Evolutionary conservation across 2,113 vertebrate species (phyloP).

Genomic region (Pseudorhombus dupliciocellatus): DNA sequence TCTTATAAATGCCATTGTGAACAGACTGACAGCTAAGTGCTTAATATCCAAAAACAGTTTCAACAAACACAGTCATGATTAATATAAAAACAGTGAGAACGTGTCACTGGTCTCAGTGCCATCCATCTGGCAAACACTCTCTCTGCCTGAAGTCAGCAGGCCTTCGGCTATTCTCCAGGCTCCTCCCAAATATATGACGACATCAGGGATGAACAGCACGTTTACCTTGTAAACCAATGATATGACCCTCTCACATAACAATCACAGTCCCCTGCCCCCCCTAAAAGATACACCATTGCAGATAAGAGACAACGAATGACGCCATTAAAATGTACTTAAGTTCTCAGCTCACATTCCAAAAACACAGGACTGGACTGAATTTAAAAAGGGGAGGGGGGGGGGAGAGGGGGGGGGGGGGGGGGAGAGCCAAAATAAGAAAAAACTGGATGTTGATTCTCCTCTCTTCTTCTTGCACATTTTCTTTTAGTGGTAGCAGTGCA

Average conservation of each 20-base stretch:
- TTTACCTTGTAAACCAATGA: constrained; percentile 85
- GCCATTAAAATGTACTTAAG: constrained; percentile 67
- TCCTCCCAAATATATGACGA: constrained; percentile 56
- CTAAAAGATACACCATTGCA: constrained; percentile 67
- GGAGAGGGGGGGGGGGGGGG: constrained; percentile 33
- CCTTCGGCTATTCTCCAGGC: constrained; percentile 44
- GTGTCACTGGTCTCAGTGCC: constrained; percentile 75
- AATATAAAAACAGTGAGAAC: constrained; percentile 79
- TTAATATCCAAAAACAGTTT: constrained; percentile 73
- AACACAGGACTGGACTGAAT: constrained; percentile 68
- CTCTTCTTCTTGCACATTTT: constrained; percentile 16
- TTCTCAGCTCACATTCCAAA: constrained; percentile 69
- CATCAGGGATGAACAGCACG: constrained; percentile 68
- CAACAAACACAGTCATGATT: constrained; percentile 77
- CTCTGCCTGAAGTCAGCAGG: constrained; percentile 50
- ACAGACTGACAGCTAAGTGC: constrained; percentile 78
- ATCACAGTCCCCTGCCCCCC: constrained; percentile 34
- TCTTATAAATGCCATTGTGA: constrained; percentile 69
- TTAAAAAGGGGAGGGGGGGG: constrained; percentile 46
- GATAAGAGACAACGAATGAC: constrained; percentile 72
- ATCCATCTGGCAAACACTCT: constrained; percentile 57
- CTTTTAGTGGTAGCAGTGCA: constrained; percentile 62
- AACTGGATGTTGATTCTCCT: constrained; percentile 39
- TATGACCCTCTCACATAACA: constrained; percentile 63
- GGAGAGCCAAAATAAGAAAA: constrained; percentile 44